Base-by-base conservation (phyloP, 2,113 vertebrate species). In the Agapornis roseicollis region DNA sequence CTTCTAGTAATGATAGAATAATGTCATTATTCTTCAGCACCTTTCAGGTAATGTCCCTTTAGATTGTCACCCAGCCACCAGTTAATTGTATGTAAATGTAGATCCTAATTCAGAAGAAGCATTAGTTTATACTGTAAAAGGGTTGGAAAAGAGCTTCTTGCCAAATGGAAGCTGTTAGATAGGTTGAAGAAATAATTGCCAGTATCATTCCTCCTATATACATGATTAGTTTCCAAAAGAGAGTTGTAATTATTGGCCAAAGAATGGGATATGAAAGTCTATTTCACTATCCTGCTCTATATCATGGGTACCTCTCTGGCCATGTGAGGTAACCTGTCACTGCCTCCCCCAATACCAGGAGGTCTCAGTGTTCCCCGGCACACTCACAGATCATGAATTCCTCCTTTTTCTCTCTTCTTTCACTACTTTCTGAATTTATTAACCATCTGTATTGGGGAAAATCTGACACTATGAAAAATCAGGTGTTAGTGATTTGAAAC, bases 11-110 rank as follows among this genome's bases (percentile, higher is more conserved):
- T 42, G n/a, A 73, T 4, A 80, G 53, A 94, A 88, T 72, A 95
- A 65, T 56, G 14, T 52, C 60, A 78, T 92, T 86, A 86, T 72
- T 96, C 86, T 72, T 90, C 81, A 87, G 52, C 70, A 89, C 73
- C 61, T 82, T 74, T 76, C 72, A 90, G 56, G 47, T 86, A 22
- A 64, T 58, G 33, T 29, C 69, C 76, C 80, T 88, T 77, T 39
- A 83, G 47, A 44, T 12, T 70, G 16, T n/a, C 70, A 80, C 46
- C 42, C 37, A 58, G 49, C 72, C 61, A 68, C 66, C 64, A 56
- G n/a, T 90, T 64, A 74, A 66, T 68, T 63, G 27, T 17, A 25
- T 64, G 70, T 42, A 86, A 90, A 94, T 88, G 25, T 33, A 89
- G 35, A 29, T 47, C 28, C n/a, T 83, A 42, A 88, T 90, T 92